Conservation (phyloP, 2,888 invertebrate species). For the Apeira syringaria region DNA sequence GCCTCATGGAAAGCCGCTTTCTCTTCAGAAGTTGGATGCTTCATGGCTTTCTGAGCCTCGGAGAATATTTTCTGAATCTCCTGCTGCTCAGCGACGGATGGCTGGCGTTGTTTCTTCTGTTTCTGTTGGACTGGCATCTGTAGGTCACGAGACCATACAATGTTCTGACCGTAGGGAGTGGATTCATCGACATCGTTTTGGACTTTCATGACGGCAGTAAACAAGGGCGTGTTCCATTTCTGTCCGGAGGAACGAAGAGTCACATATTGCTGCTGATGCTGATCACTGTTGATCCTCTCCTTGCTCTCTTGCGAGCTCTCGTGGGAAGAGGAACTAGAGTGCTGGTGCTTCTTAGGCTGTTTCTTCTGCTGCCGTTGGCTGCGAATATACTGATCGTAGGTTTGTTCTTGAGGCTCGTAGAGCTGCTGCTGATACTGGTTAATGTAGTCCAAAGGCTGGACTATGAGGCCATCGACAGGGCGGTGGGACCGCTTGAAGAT, state of each 20-base stretch:
- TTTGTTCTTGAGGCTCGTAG: slow-evolving; percentile 31
- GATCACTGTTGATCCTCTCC: slow-evolving; percentile 20
- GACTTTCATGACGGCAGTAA: slow-evolving; percentile 36
- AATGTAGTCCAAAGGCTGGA: slow-evolving; percentile 47
- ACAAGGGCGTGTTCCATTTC: slow-evolving; percentile 40
- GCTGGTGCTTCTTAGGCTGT: slow-evolving; percentile 19
- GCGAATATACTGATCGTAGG: slow-evolving; percentile 27
- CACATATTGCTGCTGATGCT: slow-evolving; percentile 9
- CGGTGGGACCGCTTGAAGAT: slow-evolving; percentile 54
- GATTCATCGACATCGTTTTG: slow-evolving; percentile 29
- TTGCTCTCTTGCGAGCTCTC: slow-evolving; percentile 36
- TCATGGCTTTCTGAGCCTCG: slow-evolving; percentile 59
- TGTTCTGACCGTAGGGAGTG: slow-evolving; percentile 38
- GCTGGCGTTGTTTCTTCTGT: slow-evolving; percentile 35
- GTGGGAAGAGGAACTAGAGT: slow-evolving; percentile 19
- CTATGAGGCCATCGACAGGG: slow-evolving; percentile 42
- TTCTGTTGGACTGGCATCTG: slow-evolving; percentile 42
- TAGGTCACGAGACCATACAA: slow-evolving; percentile 48
- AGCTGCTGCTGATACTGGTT: slow-evolving; percentile 39
- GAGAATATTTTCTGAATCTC: slow-evolving; percentile 59
- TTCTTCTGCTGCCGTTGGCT: slow-evolving; percentile 18
- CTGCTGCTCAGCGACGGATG: slow-evolving; percentile 31
- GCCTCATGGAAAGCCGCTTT: slow-evolving; percentile 54
- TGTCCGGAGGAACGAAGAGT: slow-evolving; percentile 11
- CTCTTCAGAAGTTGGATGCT: slow-evolving; percentile 51